These are phyloP conservation scores for Smithornis capensis DNA, from an alignment of 2,113 vertebrate species.

Conservation along the genomic window DNA sequence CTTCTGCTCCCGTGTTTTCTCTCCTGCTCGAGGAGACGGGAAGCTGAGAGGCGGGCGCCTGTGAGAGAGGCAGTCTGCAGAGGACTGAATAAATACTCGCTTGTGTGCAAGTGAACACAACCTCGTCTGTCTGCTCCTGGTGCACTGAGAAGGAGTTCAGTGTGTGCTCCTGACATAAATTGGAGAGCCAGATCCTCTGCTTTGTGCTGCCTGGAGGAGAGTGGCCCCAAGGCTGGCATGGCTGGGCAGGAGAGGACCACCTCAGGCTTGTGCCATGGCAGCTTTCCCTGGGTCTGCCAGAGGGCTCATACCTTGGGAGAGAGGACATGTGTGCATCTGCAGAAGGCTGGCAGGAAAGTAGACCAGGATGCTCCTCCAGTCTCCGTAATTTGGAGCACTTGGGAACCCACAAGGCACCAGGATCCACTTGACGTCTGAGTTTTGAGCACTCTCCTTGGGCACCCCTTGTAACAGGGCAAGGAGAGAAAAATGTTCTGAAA, in stretches of 20 bases:
- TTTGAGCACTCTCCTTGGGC: neutral
- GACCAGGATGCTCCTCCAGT: accelerated
- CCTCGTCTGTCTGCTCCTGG: neutral
- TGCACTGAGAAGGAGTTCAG: neutral
- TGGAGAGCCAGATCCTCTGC: neutral
- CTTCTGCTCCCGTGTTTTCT: neutral
- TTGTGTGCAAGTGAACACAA: neutral
- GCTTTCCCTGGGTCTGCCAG: accelerated
- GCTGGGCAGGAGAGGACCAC: neutral
- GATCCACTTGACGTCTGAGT: accelerated
- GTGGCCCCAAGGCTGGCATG: neutral
- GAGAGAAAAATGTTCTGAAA: neutral
- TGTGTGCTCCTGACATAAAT: neutral
- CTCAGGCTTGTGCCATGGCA: accelerated
- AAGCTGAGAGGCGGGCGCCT: neutral
- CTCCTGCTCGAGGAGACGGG: neutral
- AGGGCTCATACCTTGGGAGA: accelerated
- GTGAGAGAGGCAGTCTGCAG: neutral
- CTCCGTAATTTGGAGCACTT: accelerated
- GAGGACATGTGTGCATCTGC: neutral
- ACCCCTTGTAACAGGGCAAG: neutral
- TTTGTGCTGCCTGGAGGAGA: neutral
- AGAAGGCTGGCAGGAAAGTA: neutral
- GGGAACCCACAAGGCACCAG: neutral
- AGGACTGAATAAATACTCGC: neutral